Evolutionary conservation across 2,888 invertebrate species (phyloP).

Genomic region (Rhagonycha lutea): DNA sequence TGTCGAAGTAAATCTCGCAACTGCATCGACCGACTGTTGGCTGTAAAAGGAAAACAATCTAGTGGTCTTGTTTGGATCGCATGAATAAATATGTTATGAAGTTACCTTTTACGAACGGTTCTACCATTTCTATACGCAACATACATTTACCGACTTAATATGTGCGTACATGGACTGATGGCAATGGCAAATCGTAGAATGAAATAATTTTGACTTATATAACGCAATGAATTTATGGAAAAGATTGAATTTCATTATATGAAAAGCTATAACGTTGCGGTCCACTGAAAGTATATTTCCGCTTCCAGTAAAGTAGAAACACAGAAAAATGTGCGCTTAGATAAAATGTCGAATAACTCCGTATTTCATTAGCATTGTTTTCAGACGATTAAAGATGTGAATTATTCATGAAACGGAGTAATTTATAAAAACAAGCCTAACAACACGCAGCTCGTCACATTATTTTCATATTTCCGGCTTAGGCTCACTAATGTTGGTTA

Average conservation of each 20-base stretch:
- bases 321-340: neutral
- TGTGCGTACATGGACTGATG: neutral
- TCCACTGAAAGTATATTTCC: slow-evolving; percentile 9
- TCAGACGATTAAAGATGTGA: slow-evolving; percentile 23
- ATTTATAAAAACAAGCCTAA: slow-evolving; percentile 16
- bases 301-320: neutral
- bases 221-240: neutral
- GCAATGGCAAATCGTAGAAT: neutral
- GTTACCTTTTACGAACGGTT: neutral
- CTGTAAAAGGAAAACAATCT: neutral
- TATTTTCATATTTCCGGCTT: slow-evolving; percentile 17
- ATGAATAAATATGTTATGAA: neutral
- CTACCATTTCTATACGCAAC: neutral
- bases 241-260: neutral
- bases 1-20: neutral
- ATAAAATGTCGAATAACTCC: slow-evolving; percentile 10
- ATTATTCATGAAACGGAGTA: slow-evolving; percentile 22
- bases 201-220: neutral
- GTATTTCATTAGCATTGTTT: slow-evolving; percentile 21
- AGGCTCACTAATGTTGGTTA: neutral
- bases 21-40: neutral
- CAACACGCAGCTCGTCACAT: slow-evolving; percentile 12
- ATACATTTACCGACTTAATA: neutral
- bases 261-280: neutral
- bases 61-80: neutral